These are phyloP conservation scores for Acarapis woodi DNA, from an alignment of 1,140 invertebrate genomes.

Conservation along the genomic window DNA sequence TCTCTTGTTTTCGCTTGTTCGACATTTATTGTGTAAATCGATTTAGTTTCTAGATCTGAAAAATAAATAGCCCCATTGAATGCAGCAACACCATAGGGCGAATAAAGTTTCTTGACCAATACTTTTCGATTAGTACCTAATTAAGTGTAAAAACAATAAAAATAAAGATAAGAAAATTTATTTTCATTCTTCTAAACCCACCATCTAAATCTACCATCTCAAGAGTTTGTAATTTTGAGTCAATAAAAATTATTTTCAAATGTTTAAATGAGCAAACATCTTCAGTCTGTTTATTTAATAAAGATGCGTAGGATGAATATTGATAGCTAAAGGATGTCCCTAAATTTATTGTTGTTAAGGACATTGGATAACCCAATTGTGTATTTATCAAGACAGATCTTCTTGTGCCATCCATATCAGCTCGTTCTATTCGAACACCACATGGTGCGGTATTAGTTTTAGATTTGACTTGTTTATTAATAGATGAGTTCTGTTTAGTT, in stretches of 20 bases:
- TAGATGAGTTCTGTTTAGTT: too few species aligned
- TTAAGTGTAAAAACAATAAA: constrained; percentile 61
- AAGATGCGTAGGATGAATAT: neutral
- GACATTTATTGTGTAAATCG: constrained; percentile 8
- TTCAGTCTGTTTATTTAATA: too few species aligned
- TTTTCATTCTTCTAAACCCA: constrained; percentile 28
- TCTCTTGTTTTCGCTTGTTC: too few species aligned
- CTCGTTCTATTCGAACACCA: constrained; percentile 32
- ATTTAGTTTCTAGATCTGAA: constrained; percentile 38
- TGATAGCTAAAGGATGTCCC: neutral
- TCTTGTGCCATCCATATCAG: constrained; percentile 51
- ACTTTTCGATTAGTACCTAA: constrained; percentile 24
- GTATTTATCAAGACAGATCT: constrained; percentile 42
- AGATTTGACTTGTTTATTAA: too few species aligned
- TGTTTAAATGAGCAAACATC: too few species aligned
- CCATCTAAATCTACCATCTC: constrained; percentile 75
- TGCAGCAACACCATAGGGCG: constrained; percentile 74
- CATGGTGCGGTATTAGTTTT: too few species aligned
- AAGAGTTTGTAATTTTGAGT: constrained; percentile 31
- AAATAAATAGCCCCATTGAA: constrained; percentile 52
- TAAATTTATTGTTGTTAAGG: constrained; percentile 45
- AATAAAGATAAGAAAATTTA: constrained; percentile 65
- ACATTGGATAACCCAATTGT: constrained; percentile 38
- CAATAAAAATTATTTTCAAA: constrained; percentile 10
- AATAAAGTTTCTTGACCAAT: constrained; percentile 59